Percentiles rank a stretch among this genome's conserved stretches.
These are phyloP conservation scores for Allygus modestus DNA, from an alignment of 2,888 invertebrate genomes.

Conservation along the genomic window DNA sequence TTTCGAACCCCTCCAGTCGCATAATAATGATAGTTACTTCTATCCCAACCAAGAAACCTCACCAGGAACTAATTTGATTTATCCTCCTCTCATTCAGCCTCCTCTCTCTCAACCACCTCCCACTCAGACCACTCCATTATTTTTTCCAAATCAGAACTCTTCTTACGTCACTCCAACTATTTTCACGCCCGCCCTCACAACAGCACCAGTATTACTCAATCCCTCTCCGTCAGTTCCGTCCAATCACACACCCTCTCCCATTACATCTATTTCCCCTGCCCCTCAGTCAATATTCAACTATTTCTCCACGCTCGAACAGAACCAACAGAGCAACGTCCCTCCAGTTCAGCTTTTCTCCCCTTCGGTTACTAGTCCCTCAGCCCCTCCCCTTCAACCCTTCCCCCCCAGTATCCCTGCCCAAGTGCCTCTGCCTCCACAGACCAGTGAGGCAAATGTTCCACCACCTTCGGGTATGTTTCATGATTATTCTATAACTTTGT, in stretches of 20 bases:
- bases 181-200: neutral
- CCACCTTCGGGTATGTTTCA: slow-evolving; percentile 48
- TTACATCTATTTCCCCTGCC: slow-evolving; percentile 35
- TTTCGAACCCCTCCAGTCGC: neutral
- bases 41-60: slow-evolving; percentile 1
- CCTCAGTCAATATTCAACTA: slow-evolving; percentile 38
- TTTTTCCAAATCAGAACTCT: neutral
- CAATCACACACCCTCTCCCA: slow-evolving; percentile 15
- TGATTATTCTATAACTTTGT: too few species aligned
- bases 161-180: slow-evolving; percentile 31
- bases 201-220: slow-evolving; percentile 28
- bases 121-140: slow-evolving; percentile 8
- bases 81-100: neutral
- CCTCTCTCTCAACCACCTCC: neutral
- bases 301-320: slow-evolving; percentile 31
- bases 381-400: neutral
- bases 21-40: neutral
- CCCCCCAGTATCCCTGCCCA: slow-evolving; percentile 40
- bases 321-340: neutral
- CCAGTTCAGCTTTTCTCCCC: slow-evolving; percentile 71
- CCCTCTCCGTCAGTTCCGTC: slow-evolving; percentile 7
- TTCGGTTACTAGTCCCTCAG: slow-evolving; percentile 66
- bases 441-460: slow-evolving; percentile 4
- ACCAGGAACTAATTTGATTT: neutral
- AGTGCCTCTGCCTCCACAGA: slow-evolving; percentile 13